phyloP scores from a whole-genome alignment of 2,113 vertebrate species.

The Cheilinus undulatus region DNA sequence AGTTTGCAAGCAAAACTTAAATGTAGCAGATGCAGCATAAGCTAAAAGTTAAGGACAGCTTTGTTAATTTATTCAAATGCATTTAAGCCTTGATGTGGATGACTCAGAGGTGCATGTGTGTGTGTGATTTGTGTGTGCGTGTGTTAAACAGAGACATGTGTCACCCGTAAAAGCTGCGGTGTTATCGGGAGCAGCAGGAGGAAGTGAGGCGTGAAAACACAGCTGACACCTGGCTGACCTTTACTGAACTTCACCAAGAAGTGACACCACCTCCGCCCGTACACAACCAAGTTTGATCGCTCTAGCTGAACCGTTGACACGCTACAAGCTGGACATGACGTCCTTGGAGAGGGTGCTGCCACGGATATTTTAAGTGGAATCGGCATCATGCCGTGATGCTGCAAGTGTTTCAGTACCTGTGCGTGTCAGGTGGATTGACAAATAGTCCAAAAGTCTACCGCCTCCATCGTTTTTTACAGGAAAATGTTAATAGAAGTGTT shows the following conservation, averaged over 20 bases:
- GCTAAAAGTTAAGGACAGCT: constrained; percentile 3
- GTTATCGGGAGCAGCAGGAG: constrained; percentile 67
- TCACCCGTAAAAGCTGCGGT: constrained; percentile 58
- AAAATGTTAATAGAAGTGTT: background rate
- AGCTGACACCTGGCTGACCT: constrained; percentile 72
- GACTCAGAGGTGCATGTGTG: constrained; percentile 27
- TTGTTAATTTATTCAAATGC: constrained; percentile 7
- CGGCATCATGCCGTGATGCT: background rate
- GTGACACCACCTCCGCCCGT: constrained; percentile 52
- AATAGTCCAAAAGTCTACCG: constrained; percentile 8
- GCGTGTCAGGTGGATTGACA: constrained; percentile 3
- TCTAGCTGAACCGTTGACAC: constrained; percentile 48
- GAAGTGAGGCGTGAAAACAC: constrained; percentile 77
- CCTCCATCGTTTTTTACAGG: constrained; percentile 1
- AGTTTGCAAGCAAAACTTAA: background rate
- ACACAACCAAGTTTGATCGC: constrained; percentile 50
- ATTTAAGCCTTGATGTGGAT: constrained; percentile 5
- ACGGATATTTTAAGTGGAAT: constrained; percentile 17
- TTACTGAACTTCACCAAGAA: constrained; percentile 62
- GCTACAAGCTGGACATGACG: constrained; percentile 31
- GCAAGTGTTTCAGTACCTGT: background rate
- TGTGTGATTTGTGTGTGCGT: constrained; percentile 17
- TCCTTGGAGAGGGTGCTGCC: constrained; percentile 41
- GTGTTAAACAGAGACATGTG: constrained; percentile 64
- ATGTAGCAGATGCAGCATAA: background rate